These are phyloP conservation scores for Macrosiphum euphorbiae DNA, from an alignment of 2,888 invertebrate genomes.

Conservation along the genomic window DNA sequence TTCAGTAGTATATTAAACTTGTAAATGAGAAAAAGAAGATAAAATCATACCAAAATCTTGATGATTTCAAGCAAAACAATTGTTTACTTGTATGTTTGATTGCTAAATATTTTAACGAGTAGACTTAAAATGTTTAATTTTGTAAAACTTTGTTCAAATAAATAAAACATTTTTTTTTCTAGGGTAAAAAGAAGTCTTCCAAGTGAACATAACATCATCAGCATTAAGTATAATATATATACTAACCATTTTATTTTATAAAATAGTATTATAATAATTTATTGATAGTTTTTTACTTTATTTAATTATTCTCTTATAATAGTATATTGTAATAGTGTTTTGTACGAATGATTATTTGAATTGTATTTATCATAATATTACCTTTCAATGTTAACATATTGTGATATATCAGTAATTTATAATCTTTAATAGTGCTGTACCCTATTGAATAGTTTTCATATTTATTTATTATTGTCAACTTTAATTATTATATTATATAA, in stretches of 20 bases:
- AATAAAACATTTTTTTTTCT: not conserved
- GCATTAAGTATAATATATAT: not conserved
- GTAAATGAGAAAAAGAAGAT: no score
- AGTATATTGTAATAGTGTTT: not conserved
- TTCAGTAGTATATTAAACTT: no score
- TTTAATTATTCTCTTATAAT: slow-evolving; percentile 23
- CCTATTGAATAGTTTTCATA: not conserved
- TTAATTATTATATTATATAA: not conserved
- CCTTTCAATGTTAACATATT: slow-evolving; percentile 47
- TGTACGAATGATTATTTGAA: not conserved
- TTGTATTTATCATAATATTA: slow-evolving; percentile 4
- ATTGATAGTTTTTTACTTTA: not conserved
- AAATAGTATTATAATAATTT: slow-evolving; percentile 1
- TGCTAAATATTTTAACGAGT: no score
- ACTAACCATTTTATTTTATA: not conserved
- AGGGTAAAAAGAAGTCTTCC: slow-evolving; percentile 45
- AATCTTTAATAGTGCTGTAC: not conserved
- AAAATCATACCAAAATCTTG: no score
- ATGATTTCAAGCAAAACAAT: no score
- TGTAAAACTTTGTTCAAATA: not conserved
- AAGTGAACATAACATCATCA: slow-evolving; percentile 29
- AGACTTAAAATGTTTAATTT: not conserved
- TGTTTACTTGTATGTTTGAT: no score
- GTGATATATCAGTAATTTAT: slow-evolving; percentile 48
- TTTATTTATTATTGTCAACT: not conserved